Evolutionary conservation across 2,888 invertebrate species (phyloP), one percentile per base, ranked within the genome.

Genomic region (Drosophila limbata): DNA sequence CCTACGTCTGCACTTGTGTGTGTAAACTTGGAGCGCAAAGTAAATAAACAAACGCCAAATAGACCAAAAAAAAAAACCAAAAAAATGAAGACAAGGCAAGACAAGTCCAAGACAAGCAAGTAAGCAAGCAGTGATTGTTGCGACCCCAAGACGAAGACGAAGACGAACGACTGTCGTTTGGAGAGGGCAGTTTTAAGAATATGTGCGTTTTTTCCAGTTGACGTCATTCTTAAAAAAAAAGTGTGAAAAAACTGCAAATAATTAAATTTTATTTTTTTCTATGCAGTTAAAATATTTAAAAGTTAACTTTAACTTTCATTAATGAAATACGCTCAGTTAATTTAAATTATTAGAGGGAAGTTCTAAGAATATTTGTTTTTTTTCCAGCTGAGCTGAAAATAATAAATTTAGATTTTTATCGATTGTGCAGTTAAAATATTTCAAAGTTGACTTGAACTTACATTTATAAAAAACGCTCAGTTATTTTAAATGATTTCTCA

Each of bases 11-110:
- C 28, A 31, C 44, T 28, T 76, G 73, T 84, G 74, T 79, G 78
- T 73, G 88, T 84, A 72, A 86, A 88, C 84, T 84, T 88, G 69
- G 59, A 86, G 81, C 81, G 63, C 87, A 86, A 86, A 86, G 89
- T 84, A 84, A 84, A 84, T 88, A 84, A 84, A 84, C 84, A 84
- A 84, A 88, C 84, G 81, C 66, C 81, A 81, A 76, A 57, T 71
- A 79, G 70, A 70, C 66, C 44, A 79, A 70, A 56, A 55, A 44
- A 57, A 47, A 33, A 53, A 55, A 44, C 53, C 45, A 53, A 55
- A 44, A 28, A 28, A 28, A 28, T 28, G 39, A 57, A 77, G 69
- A 79, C 62, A 73, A 57, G 53, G 66, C 61, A 65, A 73, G 63
- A 73, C 50, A 59, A 59, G 48, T 39, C 59, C 48, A 21, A 50